phyloP scores from a whole-genome alignment of 2,797 vertebrate species.

The Cynopterus sphinx region DNA sequence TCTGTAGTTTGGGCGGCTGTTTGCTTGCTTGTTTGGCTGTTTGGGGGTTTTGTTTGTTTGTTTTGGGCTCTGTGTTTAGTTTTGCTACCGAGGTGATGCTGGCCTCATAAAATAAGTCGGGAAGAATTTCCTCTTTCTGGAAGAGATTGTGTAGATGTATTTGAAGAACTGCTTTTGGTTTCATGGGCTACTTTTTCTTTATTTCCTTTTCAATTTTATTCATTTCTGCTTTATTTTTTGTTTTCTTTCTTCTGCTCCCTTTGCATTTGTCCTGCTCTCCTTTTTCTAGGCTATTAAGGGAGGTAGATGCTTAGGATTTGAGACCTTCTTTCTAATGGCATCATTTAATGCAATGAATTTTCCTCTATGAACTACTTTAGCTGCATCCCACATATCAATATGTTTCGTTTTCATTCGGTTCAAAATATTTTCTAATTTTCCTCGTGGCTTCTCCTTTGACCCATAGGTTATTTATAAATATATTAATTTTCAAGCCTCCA shows the following conservation, averaged over 20 bases:
- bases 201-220: background rate
- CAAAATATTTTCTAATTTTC: background rate
- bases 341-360: background rate
- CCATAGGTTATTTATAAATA: background rate
- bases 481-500: background rate
- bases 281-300: background rate
- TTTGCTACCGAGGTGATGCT: background rate
- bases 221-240: background rate
- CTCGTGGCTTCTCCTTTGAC: background rate
- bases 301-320: background rate
- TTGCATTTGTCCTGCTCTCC: background rate
- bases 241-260: background rate
- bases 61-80: background rate
- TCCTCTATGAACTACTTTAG: background rate
- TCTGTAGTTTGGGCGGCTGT: background rate
- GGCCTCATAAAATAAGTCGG: background rate
- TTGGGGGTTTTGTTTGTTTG: background rate
- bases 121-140: background rate
- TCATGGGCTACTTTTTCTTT: background rate
- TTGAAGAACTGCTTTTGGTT: conserved; percentile 19
- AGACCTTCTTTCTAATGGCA: background rate
- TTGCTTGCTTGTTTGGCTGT: background rate
- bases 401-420: background rate
- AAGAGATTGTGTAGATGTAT: background rate
- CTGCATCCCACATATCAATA: background rate